Base-by-base conservation (phyloP, 2,113 vertebrate species). In the Siniperca knerii region DNA sequence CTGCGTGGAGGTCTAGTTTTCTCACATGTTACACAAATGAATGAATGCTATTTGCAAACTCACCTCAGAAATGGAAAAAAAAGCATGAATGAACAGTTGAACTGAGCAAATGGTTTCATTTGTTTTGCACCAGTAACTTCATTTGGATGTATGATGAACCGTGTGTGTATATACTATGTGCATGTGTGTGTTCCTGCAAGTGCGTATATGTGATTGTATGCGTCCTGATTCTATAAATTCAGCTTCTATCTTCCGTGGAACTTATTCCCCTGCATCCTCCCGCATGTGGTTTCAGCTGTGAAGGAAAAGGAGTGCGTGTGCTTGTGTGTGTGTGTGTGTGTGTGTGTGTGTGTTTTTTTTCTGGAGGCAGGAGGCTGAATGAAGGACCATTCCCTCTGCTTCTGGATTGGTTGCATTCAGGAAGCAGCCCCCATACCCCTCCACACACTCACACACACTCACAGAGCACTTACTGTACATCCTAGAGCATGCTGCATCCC, bases 401-500 rank as follows among this genome's bases (percentile, higher is more conserved):
- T 88, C 69, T 91, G 83, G 81, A 89, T 82, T 86, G 77, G 85
- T 79, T 90, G 92, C 87, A 79, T 90, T 90, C 84, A 92, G 91
- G 92, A 93, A 91, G 74, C 29, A 62, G 33, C 76, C 83, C 91
- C 86, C 86, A 72, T 80, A 55, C 79, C 76, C 69, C 35, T 71
- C n/a, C 54, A 54, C 55, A 64, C 48, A 67, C 72, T 46, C 77
- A 70, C 87, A 83, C 86, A 71, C 60, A 79, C 35, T 48, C 78
- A 90, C 74, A 91, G 58, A 84, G 78, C 85, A 91, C 74, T 92
- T 83, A 93, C 88, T 90, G 92, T 91, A 92, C 90, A 93, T 94
- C 92, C 91, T 92, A 81, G 89, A 91, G 83, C 90, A 93, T 82
- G 87, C 89, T 78, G 84, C 3, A 83, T 92, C 92, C 92, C 92